Conservation (phyloP, 2,888 invertebrate species). For the Rhamphomyia laevipes region DNA sequence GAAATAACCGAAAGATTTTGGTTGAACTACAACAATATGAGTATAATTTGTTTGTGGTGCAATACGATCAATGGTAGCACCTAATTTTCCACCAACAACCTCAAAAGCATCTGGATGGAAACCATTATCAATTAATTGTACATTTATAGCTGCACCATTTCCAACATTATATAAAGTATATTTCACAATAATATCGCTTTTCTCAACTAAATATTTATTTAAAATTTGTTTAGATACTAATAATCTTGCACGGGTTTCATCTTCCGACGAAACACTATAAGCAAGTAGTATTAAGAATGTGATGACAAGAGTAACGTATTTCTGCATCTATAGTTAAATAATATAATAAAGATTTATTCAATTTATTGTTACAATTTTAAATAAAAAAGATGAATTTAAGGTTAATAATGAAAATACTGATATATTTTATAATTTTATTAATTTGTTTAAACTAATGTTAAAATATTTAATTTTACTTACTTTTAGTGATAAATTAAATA, state of each 20-base stretch:
- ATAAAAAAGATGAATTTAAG: no score
- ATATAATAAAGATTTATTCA: not conserved
- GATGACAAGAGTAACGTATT: conserved; percentile 10
- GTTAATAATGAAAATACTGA: no score
- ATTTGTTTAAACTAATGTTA: no score
- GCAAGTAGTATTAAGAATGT: not conserved
- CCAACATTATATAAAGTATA: conserved; percentile 93
- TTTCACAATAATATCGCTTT: conserved; percentile 90
- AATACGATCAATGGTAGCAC: conserved; percentile 75
- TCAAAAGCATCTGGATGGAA: conserved; percentile 89
- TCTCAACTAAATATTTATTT: conserved; percentile 92
- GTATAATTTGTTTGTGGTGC: conserved; percentile 88
- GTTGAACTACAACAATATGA: conserved; percentile 84
- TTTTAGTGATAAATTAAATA: no score
- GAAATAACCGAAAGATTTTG: conserved; percentile 84
- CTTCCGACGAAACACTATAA: conserved; percentile 40
- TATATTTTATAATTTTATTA: no score
- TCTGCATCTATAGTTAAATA: conserved; percentile 14
- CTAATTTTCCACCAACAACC: conserved; percentile 75
- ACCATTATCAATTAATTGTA: conserved; percentile 72
- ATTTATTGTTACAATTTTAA: not conserved
- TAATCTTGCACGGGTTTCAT: conserved; percentile 66
- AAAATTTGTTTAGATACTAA: conserved; percentile 88
- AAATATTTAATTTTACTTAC: no score
- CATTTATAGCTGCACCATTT: conserved; percentile 77